Percentiles rank a stretch among this genome's conserved stretches.
Evolutionary conservation across 1,140 invertebrate species (phyloP).

Genomic region (Cecropterus lyciades): DNA sequence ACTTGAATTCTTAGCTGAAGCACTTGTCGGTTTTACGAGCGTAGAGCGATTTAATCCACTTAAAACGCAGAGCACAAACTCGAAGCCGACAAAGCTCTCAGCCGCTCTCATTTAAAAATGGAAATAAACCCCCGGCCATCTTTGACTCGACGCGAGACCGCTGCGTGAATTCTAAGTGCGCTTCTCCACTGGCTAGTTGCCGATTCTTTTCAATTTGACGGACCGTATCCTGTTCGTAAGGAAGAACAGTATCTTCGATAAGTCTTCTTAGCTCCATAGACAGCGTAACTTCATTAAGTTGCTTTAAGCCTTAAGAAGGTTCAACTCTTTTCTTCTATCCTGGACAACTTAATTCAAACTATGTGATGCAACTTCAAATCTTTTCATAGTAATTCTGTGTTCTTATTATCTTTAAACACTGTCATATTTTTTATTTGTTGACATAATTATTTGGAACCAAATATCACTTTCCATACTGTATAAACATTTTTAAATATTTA

Average conservation of each 20-base stretch:
- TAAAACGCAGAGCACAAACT: slow-evolving; percentile 83
- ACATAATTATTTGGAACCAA: not conserved
- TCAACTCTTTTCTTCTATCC: slow-evolving; percentile 21
- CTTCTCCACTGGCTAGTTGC: slow-evolving; percentile 63
- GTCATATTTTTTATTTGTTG: not conserved
- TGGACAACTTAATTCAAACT: slow-evolving; percentile 7
- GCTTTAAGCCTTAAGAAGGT: slow-evolving; percentile 30
- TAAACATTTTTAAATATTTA: not conserved
- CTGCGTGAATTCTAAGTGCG: slow-evolving; percentile 80
- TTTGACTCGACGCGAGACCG: slow-evolving; percentile 78
- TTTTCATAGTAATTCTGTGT: not conserved
- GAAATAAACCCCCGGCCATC: slow-evolving; percentile 81
- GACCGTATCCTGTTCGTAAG: slow-evolving; percentile 53
- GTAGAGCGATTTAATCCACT: slow-evolving; percentile 84
- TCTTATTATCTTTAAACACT: not conserved
- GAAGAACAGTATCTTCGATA: slow-evolving; percentile 34
- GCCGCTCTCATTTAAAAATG: slow-evolving; percentile 84
- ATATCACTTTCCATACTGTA: too few species aligned
- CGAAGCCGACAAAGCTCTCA: slow-evolving; percentile 82
- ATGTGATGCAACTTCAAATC: slow-evolving; percentile 1
- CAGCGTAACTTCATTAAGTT: slow-evolving; percentile 36
- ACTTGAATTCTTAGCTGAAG: slow-evolving; percentile 83
- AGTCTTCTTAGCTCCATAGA: slow-evolving; percentile 23
- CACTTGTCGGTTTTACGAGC: slow-evolving; percentile 84
- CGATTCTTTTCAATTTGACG: slow-evolving; percentile 70